Conservation (phyloP, 2,888 invertebrate species). For the Patella pellucida region DNA sequence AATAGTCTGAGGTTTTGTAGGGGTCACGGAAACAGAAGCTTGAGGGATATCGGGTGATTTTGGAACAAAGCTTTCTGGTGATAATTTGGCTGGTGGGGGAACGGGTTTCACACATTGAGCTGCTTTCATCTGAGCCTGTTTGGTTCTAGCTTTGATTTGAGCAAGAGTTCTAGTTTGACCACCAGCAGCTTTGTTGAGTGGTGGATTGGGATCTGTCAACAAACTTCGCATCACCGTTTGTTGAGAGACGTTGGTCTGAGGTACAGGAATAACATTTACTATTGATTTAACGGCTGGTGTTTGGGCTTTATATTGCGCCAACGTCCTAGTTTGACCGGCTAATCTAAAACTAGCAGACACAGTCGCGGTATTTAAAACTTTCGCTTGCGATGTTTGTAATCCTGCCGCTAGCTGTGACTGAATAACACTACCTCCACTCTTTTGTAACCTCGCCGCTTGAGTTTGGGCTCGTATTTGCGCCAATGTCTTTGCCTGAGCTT, state of each 20-base stretch:
- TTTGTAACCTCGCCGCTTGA: slow-evolving; percentile 51
- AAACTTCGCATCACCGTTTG: slow-evolving; percentile 25
- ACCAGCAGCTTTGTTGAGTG: slow-evolving; percentile 15
- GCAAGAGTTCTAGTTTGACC: slow-evolving; percentile 62
- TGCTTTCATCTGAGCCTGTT: slow-evolving; percentile 21
- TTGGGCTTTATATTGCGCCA: slow-evolving; percentile 68
- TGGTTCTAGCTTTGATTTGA: slow-evolving; percentile 59
- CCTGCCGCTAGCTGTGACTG: slow-evolving; percentile 18
- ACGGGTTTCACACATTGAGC: slow-evolving; percentile 2
- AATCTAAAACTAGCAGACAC: slow-evolving; percentile 4
- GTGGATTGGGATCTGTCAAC: background rate
- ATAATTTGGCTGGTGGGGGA: background rate
- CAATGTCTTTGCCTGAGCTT: slow-evolving; percentile 52
- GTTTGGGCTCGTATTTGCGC: slow-evolving; percentile 61
- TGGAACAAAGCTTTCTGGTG: background rate
- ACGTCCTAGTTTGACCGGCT: slow-evolving; percentile 54
- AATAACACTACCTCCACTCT: slow-evolving; percentile 33
- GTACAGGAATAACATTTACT: slow-evolving; percentile 19
- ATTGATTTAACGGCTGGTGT: slow-evolving; percentile 44
- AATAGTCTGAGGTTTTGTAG: background rate
- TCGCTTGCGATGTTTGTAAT: background rate
- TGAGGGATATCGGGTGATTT: background rate
- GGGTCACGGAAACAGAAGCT: background rate
- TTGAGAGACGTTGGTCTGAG: slow-evolving; percentile 15
- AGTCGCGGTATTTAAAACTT: background rate